These are phyloP conservation scores for Danio kyathit DNA, from an alignment of 2,797 vertebrate genomes.

Conservation along the genomic window DNA sequence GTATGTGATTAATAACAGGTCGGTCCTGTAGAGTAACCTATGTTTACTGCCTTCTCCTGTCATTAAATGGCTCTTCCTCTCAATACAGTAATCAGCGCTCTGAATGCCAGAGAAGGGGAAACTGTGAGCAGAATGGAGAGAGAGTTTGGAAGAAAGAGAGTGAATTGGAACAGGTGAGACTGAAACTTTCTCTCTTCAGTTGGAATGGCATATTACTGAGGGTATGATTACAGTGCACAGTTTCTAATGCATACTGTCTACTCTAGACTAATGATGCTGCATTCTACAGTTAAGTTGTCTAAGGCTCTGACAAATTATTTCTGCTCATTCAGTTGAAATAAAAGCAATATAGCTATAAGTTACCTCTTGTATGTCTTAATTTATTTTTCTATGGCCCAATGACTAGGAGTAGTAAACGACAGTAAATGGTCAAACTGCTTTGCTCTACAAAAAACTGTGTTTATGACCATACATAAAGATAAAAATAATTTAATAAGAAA, in stretches of 20 bases:
- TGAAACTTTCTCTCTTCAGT: neutral
- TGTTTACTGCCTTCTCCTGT: neutral
- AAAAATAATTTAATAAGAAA: too few relatives aligned
- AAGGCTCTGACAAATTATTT: too few relatives aligned
- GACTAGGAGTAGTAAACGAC: too few relatives aligned
- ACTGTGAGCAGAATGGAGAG: conserved; percentile 27
- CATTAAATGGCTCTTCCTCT: conserved; percentile 66
- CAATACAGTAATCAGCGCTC: conserved; percentile 75
- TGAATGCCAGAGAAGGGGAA: conserved; percentile 65
- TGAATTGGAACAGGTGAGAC: conserved; percentile 39
- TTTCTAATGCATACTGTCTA: neutral
- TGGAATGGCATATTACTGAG: neutral
- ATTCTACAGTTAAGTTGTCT: neutral
- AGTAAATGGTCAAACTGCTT: too few relatives aligned
- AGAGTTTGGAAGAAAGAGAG: conserved; percentile 27
- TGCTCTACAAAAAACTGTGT: too few relatives aligned
- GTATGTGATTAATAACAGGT: neutral
- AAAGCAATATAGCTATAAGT: too few relatives aligned
- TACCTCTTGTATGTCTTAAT: too few relatives aligned
- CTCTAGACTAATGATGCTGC: neutral
- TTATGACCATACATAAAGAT: too few relatives aligned
- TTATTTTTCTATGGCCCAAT: too few relatives aligned
- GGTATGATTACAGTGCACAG: neutral
- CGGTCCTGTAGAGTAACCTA: neutral
- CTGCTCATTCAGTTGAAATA: too few relatives aligned